A percentile compares a stretch with the other conserved stretches of the same genome.
These are phyloP conservation scores for Emydura subglobosa DNA, from an alignment of 2,113 vertebrate genomes.

Conservation along the genomic window DNA sequence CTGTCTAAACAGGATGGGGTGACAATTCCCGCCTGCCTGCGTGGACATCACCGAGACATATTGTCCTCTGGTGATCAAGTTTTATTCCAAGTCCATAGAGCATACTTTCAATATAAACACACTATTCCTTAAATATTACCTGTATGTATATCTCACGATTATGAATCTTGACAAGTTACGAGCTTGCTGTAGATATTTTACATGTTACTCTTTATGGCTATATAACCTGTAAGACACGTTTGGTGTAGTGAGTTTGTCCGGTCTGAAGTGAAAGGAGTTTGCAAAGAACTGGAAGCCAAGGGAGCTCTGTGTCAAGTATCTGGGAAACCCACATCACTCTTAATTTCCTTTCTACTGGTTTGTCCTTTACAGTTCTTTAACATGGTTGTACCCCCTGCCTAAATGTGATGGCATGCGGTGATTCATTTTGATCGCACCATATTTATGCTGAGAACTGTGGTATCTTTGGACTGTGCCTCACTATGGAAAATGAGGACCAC, in stretches of 20 bases:
- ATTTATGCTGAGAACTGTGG: fast-evolving
- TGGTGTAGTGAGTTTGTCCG: neutral
- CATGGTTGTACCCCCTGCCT: neutral
- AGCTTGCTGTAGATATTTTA: neutral
- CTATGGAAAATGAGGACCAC: neutral
- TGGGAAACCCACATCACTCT: neutral
- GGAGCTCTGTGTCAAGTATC: neutral
- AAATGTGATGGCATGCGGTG: neutral
- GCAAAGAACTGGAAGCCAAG: neutral
- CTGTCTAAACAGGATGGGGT: neutral
- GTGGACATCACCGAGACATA: neutral
- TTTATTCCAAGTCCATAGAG: neutral
- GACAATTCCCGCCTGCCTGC: neutral
- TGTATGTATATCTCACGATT: neutral
- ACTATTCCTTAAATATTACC: neutral
- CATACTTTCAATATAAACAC: neutral
- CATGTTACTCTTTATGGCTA: neutral
- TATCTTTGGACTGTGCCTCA: fast-evolving
- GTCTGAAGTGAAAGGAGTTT: neutral
- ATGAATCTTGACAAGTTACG: neutral
- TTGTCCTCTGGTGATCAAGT: neutral
- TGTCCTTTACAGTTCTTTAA: neutral
- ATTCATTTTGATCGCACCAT: neutral
- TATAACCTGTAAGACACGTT: neutral
- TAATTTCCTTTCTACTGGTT: neutral